A percentile compares a stretch with the other conserved stretches of the same genome.
phyloP scores from a whole-genome alignment of 2,797 vertebrate genomes.

The Anguilla obscura region DNA sequence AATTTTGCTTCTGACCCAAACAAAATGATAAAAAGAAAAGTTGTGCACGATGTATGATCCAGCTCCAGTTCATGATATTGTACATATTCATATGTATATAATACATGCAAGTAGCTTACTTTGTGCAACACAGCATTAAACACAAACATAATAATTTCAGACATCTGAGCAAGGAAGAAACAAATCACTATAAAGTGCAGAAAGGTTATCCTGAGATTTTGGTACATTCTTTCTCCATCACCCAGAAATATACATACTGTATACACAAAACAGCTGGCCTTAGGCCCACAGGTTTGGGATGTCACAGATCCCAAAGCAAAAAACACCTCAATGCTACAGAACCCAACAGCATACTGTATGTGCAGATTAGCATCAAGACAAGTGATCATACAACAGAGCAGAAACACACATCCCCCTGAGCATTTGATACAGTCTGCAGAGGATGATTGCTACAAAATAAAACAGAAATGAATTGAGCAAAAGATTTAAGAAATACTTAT shows the following conservation, averaged over 20 bases:
- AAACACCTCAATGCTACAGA: neutral
- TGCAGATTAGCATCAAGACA: neutral
- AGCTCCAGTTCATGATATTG: neutral
- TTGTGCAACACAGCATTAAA: slow-evolving; percentile 6
- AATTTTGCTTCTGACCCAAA: neutral
- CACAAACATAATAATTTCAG: neutral
- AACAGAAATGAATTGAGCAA: neutral
- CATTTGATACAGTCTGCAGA: neutral
- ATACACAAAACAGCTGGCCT: neutral
- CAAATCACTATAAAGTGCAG: neutral
- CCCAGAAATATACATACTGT: neutral
- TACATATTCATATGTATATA: neutral
- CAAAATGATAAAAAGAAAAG: neutral
- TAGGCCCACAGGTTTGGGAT: neutral
- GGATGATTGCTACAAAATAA: neutral
- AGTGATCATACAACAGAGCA: neutral
- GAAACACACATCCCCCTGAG: neutral
- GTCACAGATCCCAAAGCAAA: neutral
- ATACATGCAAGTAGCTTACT: slow-evolving; percentile 6
- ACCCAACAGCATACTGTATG: neutral
- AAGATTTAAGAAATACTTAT: neutral
- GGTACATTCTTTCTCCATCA: neutral
- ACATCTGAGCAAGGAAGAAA: neutral
- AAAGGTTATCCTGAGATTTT: slow-evolving; percentile 16
- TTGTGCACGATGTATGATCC: neutral